These are phyloP conservation scores for Epizoanthus illoricatus DNA, from an alignment of 92 coral and sea anemone genomes.

Conservation along the genomic window DNA sequence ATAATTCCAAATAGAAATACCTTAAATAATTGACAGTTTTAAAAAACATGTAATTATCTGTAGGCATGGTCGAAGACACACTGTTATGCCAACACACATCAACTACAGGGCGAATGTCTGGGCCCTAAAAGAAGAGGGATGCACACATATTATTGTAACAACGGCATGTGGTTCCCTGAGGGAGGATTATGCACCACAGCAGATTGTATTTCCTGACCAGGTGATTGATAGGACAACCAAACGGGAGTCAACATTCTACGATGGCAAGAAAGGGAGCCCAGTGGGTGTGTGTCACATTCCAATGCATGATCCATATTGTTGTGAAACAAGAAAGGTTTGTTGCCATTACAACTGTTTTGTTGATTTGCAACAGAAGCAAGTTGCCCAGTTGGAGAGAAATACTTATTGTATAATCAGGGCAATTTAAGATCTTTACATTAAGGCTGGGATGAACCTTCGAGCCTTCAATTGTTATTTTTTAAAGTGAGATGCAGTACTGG, in stretches of 20 bases:
- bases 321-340: constrained; percentile 75
- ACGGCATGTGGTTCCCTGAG: constrained; percentile 93
- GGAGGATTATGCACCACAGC: constrained; percentile 81
- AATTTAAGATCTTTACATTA: too few species aligned
- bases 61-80: constrained; percentile 93
- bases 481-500: too few species aligned
- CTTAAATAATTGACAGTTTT: too few species aligned
- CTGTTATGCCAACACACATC: constrained; percentile 84
- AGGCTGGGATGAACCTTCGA: too few species aligned
- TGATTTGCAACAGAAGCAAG: neutral
- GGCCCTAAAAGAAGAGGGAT: constrained; percentile 93
- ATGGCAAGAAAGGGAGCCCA: constrained; percentile 87
- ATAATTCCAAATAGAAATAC: too few species aligned
- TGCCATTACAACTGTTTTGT: neutral
- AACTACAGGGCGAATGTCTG: constrained; percentile 91
- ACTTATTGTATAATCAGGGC: too few species aligned
- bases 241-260: constrained; percentile 89
- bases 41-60: neutral
- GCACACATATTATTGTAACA: constrained; percentile 94
- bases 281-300: constrained; percentile 91
- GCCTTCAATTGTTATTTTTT: too few species aligned
- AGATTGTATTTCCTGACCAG: constrained; percentile 94
- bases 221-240: constrained; percentile 93
- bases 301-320: constrained; percentile 94
- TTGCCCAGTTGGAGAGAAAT: too few species aligned